Base-by-base conservation (phyloP, 2,888 invertebrate genomes). In the Ophion obscuratus region DNA sequence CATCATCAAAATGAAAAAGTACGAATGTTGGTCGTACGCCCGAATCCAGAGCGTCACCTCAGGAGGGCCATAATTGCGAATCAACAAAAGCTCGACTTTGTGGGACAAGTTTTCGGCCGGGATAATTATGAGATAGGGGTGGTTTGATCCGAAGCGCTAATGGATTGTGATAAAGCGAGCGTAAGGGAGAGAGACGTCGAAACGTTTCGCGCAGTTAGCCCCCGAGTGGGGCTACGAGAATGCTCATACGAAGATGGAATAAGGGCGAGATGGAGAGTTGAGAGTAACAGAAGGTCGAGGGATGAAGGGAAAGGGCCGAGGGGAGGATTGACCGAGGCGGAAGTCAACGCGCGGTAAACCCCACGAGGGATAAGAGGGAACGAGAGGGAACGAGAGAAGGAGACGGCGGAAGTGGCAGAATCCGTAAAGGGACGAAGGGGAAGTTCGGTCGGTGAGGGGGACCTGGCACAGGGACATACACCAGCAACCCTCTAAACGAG, bases 401-500 rank as follows among this genome's bases (percentile, higher is more conserved):
- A 40, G 66, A 27, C 27, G 24, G 11, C 9, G 71, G 74, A 31
- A 79, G 31, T 47, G 57, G 31, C 59, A 68, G 67, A 77, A 67
- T 27, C 36, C 57, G 61, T n/a, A 40, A 61, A 62, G 40, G 59
- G 61, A 44, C 61, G 70, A 31, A 17, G 47, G 47, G 40, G 31
- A 27, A 31, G 62, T 11, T 61, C n/a, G 17, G n/a, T 31, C 11
- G 71, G n/a, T n/a, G 57, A n/a, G 14, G 44, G 27, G 44, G n/a
- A 61, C 14, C 2, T 14, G 70, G 61, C 47, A 40, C 77, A 74
- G 40, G 75, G 31, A 81, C 75, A 62, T 67, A 68, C 31, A 75
- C 75, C 74, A 81, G 77, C 86, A 74, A 74, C 62, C 40, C 90
- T 90, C 91, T 92, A 92, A 93, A 93, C 92, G 92, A 93, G 92